Base-by-base conservation (phyloP, 2,113 vertebrate species). In the Gallinago undulata region DNA sequence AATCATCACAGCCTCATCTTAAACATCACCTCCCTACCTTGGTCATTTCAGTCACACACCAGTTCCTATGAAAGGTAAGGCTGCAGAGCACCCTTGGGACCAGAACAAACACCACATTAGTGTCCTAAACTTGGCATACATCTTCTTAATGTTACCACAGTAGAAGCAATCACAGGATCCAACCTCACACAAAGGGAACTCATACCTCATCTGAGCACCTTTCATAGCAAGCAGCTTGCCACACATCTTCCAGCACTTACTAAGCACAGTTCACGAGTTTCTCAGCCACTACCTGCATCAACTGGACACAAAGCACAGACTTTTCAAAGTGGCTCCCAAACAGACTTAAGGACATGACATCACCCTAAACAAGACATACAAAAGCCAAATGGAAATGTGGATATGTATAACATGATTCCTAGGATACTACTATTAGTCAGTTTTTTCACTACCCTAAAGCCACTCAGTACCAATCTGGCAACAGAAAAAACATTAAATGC, bases 401-500 rank as follows among this genome's bases (percentile, higher is more conserved):
- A 78, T 11, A 37, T 0, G 0, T 50, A 14, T 17, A 87, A 93
- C 9, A 7, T 3, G 0, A 53, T 59, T 56, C 23, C 67, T 80
- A 47, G 59, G 43, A 69, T 10, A 59, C 47, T 33, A 55, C 15
- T 6, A 70, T 25, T 56, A 66, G 83, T 48, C 51, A 84, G 60
- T 19, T 75, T 94, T 90, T 76, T 75, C 43, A 74, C 17, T 84
- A 57, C 14, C 35, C 39, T 51, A 67, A 84, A 89, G 69, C 45
- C 39, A 79, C 57, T 68, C n/a, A 35, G 30, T 48, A 84, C 51
- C 51, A 60, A 70, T 43, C 3, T 70, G 72, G 72, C 73, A 92
- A 74, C 14, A 88, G 43, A 68, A 95, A 48, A 25, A 82, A 76
- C 69, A 70, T 45, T 64, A 90, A 96, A 91, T 13, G 31, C 87